These are phyloP conservation scores for Blastobasis adustella DNA, from an alignment of 2,888 invertebrate species.

Conservation along the genomic window DNA sequence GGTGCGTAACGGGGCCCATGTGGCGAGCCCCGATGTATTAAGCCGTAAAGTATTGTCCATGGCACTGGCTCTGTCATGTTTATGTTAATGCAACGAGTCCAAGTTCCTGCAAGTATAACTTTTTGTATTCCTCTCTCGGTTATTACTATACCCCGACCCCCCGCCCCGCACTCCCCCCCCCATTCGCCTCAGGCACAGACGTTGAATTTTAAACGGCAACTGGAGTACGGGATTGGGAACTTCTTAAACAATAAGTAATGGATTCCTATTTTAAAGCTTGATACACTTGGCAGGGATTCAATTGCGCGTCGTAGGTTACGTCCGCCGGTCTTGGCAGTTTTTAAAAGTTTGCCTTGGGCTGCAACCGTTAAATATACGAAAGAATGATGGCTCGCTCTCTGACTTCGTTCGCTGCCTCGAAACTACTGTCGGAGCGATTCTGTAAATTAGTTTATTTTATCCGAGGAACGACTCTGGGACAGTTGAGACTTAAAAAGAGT, in stretches of 20 bases:
- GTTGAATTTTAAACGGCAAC: slow-evolving; percentile 36
- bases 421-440: no score
- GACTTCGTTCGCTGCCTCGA: no score
- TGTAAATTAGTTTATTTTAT: no score
- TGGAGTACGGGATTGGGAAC: slow-evolving; percentile 27
- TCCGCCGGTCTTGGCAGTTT: no score
- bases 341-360: no score
- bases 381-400: no score
- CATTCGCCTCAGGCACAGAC: slow-evolving; percentile 6
- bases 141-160: slow-evolving; percentile 9
- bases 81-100: slow-evolving; percentile 15
- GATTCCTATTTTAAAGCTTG: slow-evolving; percentile 17
- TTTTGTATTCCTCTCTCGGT: slow-evolving; percentile 20
- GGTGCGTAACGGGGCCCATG: slow-evolving; percentile 6
- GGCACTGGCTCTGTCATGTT: slow-evolving; percentile 10
- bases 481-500: no score
- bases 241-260: slow-evolving; percentile 31
- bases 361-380: no score
- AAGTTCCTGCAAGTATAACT: slow-evolving; percentile 16
- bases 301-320: neutral
- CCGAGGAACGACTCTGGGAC: no score
- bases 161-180: neutral
- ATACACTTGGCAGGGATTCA: slow-evolving; percentile 12
- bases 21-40: slow-evolving; percentile 1
- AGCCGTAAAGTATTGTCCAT: slow-evolving; percentile 6